Evolutionary conservation across 2,113 vertebrate species (phyloP), one percentile per base, ranked within the genome.

Genomic region (Cryptotis parvus): DNA sequence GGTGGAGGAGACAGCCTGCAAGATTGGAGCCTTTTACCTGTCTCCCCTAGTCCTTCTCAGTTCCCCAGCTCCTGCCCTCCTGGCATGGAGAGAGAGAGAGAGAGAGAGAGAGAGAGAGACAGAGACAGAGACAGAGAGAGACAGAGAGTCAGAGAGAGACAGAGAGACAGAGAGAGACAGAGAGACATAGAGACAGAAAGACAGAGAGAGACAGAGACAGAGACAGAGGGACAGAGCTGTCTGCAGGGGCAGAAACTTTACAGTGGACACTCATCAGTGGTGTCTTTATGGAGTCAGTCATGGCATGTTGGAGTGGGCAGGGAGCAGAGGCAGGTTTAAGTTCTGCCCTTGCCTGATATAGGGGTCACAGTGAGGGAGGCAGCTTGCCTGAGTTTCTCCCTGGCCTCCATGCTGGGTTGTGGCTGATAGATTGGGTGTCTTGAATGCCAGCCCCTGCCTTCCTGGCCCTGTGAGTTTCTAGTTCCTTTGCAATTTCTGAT

Each of bases 401-500:
- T 33, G 26, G 78, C 14, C 1, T 9, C 0, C 33, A 43, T 1
- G 11, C 31, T 43, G 7, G 45, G 4, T 11, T 0, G 29, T 61
- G 39, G 3, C 76, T 58, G 31, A 6, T 39, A 55, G 31, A 45
- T 52, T 15, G 5, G 75, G 3, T 15, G 43, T 74, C 73, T 11
- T 27, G 33, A 26, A 26, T 8, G 55, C 27, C 15, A 5, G 39
- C 70, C n/a, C 33, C 4, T 27, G 55, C 31, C 4, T 33, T 78
- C 11, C 2, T 16, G 0, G 2, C 16, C 31, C 8, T 10, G 45
- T 8, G 0, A 3, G 6, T 29, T 63, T 55, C 79, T 1, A 58
- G 68, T 16, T 66, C 75, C 66, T 79, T 63, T 70, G 76, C 3
- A n/a, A 41, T 72, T 45, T 52, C 70, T 45, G 65, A n/a, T 75